phyloP scores from a whole-genome alignment of 2,113 vertebrate genomes.

The Sorex araneus region DNA sequence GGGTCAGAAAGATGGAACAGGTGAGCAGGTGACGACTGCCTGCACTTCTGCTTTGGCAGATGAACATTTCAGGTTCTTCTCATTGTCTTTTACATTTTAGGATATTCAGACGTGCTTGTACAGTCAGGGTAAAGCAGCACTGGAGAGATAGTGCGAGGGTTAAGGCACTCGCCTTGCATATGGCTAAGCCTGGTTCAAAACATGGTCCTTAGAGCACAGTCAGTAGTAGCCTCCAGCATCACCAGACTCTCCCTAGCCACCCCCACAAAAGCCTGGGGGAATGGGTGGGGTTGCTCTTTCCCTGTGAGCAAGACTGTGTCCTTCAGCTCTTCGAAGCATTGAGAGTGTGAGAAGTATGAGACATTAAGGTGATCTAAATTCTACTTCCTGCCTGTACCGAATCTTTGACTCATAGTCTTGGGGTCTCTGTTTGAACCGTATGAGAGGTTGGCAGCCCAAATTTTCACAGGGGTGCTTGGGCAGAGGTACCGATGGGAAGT shows the following conservation, averaged over 20 bases:
- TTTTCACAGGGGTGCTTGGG: background rate
- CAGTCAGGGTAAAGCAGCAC: background rate
- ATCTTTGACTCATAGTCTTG: background rate
- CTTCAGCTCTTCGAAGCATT: conserved; percentile 3
- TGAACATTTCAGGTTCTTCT: conserved; percentile 11
- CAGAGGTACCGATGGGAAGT: background rate
- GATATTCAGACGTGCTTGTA: conserved; percentile 33
- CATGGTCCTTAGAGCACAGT: too few species aligned
- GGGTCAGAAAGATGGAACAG: background rate
- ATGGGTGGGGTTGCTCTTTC: background rate
- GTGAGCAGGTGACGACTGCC: background rate
- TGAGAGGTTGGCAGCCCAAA: background rate
- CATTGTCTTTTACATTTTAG: background rate
- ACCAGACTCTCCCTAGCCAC: too few species aligned
- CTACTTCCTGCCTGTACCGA: background rate
- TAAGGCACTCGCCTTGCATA: too few species aligned
- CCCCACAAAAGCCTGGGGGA: too few species aligned
- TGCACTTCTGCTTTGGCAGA: background rate
- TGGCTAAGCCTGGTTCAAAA: too few species aligned
- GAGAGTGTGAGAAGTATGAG: background rate
- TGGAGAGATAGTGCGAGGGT: too few species aligned
- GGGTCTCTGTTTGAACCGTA: background rate
- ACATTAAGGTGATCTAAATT: background rate
- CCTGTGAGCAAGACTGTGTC: background rate
- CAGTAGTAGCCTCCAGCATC: too few species aligned